Evolutionary conservation across 2,797 vertebrate genomes (phyloP).

Genomic region (Poeciliopsis infans): DNA sequence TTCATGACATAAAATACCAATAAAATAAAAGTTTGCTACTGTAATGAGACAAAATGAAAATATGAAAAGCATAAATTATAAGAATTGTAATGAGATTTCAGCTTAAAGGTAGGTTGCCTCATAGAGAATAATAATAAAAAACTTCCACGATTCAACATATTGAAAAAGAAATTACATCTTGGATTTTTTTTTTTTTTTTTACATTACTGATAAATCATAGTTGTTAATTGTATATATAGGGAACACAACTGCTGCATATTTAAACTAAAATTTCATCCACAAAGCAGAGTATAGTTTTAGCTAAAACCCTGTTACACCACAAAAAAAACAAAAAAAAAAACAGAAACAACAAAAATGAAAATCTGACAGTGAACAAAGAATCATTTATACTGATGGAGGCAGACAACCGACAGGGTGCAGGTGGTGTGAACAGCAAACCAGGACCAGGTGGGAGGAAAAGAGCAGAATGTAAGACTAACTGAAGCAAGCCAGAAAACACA

Average conservation of each 20-base stretch:
- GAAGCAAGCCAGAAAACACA: background rate
- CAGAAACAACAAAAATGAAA: background rate
- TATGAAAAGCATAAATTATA: background rate
- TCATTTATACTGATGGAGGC: conserved; percentile 3
- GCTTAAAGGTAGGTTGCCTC: background rate
- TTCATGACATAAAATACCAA: background rate
- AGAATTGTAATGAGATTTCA: background rate
- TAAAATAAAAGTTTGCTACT: background rate
- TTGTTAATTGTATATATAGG: background rate
- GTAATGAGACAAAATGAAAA: background rate
- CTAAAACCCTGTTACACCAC: background rate
- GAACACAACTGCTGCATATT: background rate
- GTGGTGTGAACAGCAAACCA: conserved; percentile 11
- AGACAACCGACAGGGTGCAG: conserved; percentile 5
- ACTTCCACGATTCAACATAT: background rate
- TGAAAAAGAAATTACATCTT: background rate
- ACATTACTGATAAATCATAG: background rate
- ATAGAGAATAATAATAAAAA: background rate
- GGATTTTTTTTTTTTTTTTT: background rate
- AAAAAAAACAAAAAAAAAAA: background rate
- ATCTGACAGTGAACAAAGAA: conserved; percentile 11
- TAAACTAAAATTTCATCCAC: background rate
- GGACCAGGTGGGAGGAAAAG: conserved; percentile 9
- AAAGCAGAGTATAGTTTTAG: background rate
- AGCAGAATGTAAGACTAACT: conserved; percentile 29